A percentile compares a stretch with the other conserved stretches of the same genome.
These are phyloP conservation scores for Trachemys scripta DNA, from an alignment of 2,113 vertebrate genomes.

Conservation along the genomic window DNA sequence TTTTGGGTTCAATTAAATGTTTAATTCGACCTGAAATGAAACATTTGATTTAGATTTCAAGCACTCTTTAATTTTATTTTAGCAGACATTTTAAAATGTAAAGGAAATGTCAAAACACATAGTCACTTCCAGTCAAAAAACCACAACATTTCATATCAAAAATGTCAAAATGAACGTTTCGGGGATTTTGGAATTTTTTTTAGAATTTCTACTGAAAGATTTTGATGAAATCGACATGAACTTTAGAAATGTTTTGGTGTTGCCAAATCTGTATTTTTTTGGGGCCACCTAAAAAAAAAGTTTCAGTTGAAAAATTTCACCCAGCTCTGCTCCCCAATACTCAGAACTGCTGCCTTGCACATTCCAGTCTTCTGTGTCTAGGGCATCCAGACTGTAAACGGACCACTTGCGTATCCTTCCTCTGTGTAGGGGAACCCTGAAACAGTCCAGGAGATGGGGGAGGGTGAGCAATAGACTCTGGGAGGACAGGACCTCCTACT, in stretches of 20 bases:
- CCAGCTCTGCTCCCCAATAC: not conserved
- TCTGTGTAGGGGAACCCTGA: not conserved
- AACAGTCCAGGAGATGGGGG: rapidly evolving
- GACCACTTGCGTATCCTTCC: not conserved
- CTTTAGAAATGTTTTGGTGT: not conserved
- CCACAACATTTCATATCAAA: not conserved
- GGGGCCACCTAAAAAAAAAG: not conserved
- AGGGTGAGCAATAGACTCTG: rapidly evolving
- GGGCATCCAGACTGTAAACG: not conserved
- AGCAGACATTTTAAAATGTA: not conserved
- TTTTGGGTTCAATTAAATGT: not conserved
- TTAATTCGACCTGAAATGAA: not conserved
- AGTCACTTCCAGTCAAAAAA: not conserved
- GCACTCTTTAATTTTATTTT: not conserved
- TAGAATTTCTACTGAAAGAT: not conserved
- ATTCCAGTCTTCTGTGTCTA: not conserved
- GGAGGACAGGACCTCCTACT: not conserved
- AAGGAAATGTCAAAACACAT: not conserved
- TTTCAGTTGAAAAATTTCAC: not conserved
- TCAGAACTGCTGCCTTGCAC: rapidly evolving
- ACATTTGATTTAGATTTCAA: not conserved
- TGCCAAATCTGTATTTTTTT: not conserved
- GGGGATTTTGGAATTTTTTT: not conserved
- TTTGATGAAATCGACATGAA: not conserved
- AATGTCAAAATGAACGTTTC: not conserved